Evolutionary conservation across 2,113 vertebrate species (phyloP).

Genomic region (Notarius lentiginosus): DNA sequence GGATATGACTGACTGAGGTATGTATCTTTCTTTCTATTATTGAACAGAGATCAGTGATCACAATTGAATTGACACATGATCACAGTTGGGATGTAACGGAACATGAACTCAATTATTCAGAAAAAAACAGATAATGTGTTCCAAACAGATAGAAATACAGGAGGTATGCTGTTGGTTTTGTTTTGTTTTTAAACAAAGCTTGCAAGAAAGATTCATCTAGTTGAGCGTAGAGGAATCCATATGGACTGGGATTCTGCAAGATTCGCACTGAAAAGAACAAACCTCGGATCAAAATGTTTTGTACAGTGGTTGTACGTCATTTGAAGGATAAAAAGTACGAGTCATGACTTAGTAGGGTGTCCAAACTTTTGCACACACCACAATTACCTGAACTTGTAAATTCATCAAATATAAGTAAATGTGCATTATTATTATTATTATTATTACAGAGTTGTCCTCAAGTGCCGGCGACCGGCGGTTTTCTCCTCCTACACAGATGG

Average conservation of each 20-base stretch:
- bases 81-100: background rate
- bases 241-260: too few relatives aligned
- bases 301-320: background rate
- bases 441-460: too few relatives aligned
- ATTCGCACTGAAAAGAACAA: too few relatives aligned
- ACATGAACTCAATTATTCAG: background rate
- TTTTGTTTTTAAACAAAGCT: background rate
- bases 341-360: background rate
- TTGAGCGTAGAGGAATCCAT: too few relatives aligned
- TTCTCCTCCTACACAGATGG: too few relatives aligned
- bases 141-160: background rate
- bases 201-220: background rate
- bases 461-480: too few relatives aligned
- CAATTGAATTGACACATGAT: background rate
- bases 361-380: background rate
- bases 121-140: background rate
- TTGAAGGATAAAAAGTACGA: background rate
- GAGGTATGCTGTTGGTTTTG: too few relatives aligned
- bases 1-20: constrained; percentile 2
- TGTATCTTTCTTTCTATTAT: background rate
- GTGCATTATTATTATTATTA: too few relatives aligned
- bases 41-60: background rate
- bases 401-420: too few relatives aligned
- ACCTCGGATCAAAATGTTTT: background rate
- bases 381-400: background rate